Evolutionary conservation across 2,797 vertebrate species (phyloP).

Genomic region (Catostomus latipinnis): DNA sequence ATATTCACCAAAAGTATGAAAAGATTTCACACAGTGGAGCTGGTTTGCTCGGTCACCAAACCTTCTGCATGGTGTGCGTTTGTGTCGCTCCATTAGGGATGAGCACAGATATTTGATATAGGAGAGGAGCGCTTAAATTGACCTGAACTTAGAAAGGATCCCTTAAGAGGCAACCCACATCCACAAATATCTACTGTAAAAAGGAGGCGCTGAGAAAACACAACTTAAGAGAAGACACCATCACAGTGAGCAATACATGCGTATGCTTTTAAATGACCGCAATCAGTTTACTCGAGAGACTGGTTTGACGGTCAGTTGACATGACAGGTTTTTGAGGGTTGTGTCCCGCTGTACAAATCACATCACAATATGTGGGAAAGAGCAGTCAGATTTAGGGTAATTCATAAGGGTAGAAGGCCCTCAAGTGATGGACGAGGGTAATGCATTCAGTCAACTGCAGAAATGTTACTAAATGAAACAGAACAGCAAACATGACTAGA

Average conservation of each 20-base stretch:
- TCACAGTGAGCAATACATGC: slow-evolving; percentile 18
- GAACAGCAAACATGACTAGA: too few relatives aligned
- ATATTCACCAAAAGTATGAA: slow-evolving; percentile 62
- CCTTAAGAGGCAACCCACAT: slow-evolving; percentile 60
- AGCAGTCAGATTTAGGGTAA: neutral
- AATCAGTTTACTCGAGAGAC: neutral
- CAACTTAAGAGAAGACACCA: slow-evolving; percentile 11
- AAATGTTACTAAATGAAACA: too few relatives aligned
- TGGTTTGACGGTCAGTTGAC: neutral
- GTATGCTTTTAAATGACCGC: slow-evolving; percentile 29
- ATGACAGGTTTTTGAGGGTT: too few relatives aligned
- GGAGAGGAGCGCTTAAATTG: too few relatives aligned
- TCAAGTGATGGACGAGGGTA: slow-evolving; percentile 52
- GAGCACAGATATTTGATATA: too few relatives aligned
- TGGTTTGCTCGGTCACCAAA: neutral
- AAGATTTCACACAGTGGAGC: neutral
- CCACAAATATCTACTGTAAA: slow-evolving; percentile 59
- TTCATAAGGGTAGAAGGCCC: slow-evolving; percentile 38
- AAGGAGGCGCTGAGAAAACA: slow-evolving; percentile 24
- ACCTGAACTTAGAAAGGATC: slow-evolving; percentile 20
- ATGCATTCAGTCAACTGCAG: slow-evolving; percentile 3
- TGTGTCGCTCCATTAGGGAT: too few relatives aligned
- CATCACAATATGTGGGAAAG: too few relatives aligned
- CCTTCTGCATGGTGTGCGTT: too few relatives aligned
- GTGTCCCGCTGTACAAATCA: too few relatives aligned